phyloP scores from a whole-genome alignment of 2,888 invertebrate species.

The Drepanosiphum platanoidis region DNA sequence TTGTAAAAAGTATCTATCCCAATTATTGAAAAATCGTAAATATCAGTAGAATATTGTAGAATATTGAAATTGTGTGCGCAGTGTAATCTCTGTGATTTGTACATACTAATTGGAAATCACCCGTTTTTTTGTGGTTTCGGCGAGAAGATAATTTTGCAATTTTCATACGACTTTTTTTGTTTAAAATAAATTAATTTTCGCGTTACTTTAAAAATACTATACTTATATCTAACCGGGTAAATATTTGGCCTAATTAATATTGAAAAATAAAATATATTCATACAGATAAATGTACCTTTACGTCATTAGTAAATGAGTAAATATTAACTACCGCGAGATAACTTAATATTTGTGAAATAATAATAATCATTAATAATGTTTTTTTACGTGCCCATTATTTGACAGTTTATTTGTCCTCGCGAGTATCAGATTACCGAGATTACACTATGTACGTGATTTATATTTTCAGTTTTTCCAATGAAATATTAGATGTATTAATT shows the following conservation, averaged over 20 bases:
- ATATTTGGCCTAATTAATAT: too few relatives aligned
- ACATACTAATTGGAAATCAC: background rate
- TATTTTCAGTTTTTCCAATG: background rate
- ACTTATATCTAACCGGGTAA: too few relatives aligned
- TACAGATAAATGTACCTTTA: too few relatives aligned
- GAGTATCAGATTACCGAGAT: conserved; percentile 25
- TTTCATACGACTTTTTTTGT: too few relatives aligned
- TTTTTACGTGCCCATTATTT: too few relatives aligned
- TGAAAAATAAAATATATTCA: too few relatives aligned
- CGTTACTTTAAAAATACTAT: too few relatives aligned
- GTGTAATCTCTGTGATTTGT: conserved; percentile 30
- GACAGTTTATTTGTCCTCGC: too few relatives aligned
- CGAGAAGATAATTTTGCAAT: background rate
- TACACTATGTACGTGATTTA: background rate
- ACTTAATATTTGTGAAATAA: too few relatives aligned
- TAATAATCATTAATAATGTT: background rate
- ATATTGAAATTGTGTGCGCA: background rate
- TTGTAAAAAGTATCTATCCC: conserved; percentile 35
- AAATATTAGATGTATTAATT: conserved; percentile 6
- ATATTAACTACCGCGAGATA: too few relatives aligned
- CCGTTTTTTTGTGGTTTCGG: background rate
- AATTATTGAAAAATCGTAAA: conserved; percentile 42
- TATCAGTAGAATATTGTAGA: conserved; percentile 48
- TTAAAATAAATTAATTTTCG: background rate
- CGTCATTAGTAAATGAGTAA: too few relatives aligned